Evolutionary conservation across 2,797 vertebrate genomes (phyloP), one percentile per base, ranked within the genome.

Genomic region (Syngnathus acus): DNA sequence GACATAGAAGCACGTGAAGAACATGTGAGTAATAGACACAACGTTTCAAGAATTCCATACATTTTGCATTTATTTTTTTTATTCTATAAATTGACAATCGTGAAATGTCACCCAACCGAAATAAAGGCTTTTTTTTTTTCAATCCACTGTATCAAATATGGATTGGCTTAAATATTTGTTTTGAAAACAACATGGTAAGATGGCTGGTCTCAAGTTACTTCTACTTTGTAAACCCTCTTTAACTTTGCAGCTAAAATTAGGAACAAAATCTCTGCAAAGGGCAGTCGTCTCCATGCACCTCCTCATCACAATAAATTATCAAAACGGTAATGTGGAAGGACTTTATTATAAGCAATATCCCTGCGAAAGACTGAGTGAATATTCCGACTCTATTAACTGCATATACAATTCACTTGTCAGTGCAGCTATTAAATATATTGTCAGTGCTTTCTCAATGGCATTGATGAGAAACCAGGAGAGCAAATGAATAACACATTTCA

Each of bases 231-330:
- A 77, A 79, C 21, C 66, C 26, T 65, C 67, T 60, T 69, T 51
- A 76, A 80, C 60, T 72, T 66, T 77, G 68, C 40, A 68, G 81
- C 85, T 89, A 90, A 86, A 88, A 77, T 86, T 89, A 87, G 87
- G 65, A 48, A 60, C 51, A 65, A 73, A 78, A 55, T 38, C 67
- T 79, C 65, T 68, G 72, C 21, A 88, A 89, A 87, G 85, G 83
- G 72, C 82, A 88, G 68, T 40, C 45, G 72, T 68, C 40, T 70
- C 67, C 47, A 59, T 63, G 64, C 26, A 16, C 14, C 26, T 17
- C 8, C 23, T 38, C 13, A 40, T 14, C 51, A 67, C 65, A 21
- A 51, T 51, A 70, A 62, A 62, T 43, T 1, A 26, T 13, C 40
- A 57, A 57, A 57, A 32, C 37, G 37, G 16, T 32, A 16, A 37